Conservation (phyloP, 2,797 vertebrate species). For the Novumbra hubbsi region DNA sequence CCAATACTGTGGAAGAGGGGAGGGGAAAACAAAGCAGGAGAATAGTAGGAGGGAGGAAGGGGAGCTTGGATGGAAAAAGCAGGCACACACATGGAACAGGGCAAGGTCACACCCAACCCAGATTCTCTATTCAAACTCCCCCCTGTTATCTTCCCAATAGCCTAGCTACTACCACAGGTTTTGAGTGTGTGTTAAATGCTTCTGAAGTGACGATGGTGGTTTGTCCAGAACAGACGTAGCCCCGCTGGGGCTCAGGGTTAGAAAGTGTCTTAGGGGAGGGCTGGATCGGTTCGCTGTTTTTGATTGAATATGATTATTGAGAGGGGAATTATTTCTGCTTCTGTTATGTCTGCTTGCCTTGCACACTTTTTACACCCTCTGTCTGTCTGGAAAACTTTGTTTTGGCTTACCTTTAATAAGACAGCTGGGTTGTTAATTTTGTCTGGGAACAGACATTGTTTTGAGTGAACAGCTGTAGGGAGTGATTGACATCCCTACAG, state of each 20-base stretch:
- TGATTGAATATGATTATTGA: background rate
- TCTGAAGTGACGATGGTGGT: constrained; percentile 40
- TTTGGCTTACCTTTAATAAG: constrained; percentile 51
- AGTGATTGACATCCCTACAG: constrained; percentile 77
- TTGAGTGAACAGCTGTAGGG: constrained; percentile 75
- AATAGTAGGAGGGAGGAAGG: background rate
- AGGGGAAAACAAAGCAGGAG: background rate
- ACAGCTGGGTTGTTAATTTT: constrained; percentile 53
- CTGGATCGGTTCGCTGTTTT: background rate
- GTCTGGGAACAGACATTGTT: constrained; percentile 71
- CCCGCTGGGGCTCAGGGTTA: background rate
- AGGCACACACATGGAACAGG: constrained; percentile 24
- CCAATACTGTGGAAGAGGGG: background rate
- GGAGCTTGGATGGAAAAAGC: background rate
- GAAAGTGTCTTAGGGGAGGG: background rate
- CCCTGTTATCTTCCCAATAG: constrained; percentile 30
- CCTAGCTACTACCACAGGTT: constrained; percentile 10
- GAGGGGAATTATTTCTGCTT: background rate
- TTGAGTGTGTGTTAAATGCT: constrained; percentile 10
- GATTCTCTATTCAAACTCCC: constrained; percentile 33
- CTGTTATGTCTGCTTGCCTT: constrained; percentile 28
- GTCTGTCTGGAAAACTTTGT: constrained; percentile 47
- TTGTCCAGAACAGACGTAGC: constrained; percentile 40
- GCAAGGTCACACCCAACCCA: constrained; percentile 29
- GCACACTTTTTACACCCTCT: constrained; percentile 47